These are phyloP conservation scores for Trichosurus vulpecula DNA, from an alignment of 2,797 vertebrate species.

Conservation along the genomic window DNA sequence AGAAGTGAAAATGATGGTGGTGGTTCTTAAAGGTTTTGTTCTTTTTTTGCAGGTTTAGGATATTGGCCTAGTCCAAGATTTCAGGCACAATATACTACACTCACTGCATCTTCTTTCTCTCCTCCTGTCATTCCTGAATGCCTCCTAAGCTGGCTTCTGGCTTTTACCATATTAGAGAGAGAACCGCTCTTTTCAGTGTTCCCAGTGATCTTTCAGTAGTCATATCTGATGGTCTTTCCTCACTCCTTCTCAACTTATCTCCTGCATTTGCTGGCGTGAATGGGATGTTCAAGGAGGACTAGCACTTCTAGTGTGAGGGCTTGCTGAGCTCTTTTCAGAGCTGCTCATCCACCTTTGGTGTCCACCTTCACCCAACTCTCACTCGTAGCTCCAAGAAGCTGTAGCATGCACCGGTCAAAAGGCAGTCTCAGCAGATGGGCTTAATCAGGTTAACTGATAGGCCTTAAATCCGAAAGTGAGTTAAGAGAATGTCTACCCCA, in stretches of 20 bases:
- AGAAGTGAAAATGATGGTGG: constrained; percentile 12
- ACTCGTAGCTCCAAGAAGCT: no score
- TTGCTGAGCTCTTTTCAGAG: background rate
- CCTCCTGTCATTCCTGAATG: background rate
- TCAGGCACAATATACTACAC: background rate
- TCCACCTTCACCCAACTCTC: background rate
- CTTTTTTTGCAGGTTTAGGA: background rate
- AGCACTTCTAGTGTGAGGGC: background rate
- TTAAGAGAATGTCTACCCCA: no score
- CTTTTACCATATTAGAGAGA: background rate
- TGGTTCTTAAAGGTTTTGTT: background rate
- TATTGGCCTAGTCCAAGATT: background rate
- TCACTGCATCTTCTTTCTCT: background rate
- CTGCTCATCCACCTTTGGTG: no score
- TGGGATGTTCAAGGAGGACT: background rate
- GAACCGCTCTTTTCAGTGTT: background rate
- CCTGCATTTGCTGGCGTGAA: background rate
- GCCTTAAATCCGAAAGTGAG: no score
- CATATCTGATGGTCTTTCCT: background rate
- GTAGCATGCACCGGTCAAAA: no score
- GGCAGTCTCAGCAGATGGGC: background rate
- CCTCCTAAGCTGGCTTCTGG: background rate
- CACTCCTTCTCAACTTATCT: background rate
- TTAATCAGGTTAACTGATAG: background rate
- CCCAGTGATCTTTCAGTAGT: background rate